These are phyloP conservation scores for Rugalucina vietnamica DNA, from an alignment of 2,888 invertebrate species.

Conservation along the genomic window DNA sequence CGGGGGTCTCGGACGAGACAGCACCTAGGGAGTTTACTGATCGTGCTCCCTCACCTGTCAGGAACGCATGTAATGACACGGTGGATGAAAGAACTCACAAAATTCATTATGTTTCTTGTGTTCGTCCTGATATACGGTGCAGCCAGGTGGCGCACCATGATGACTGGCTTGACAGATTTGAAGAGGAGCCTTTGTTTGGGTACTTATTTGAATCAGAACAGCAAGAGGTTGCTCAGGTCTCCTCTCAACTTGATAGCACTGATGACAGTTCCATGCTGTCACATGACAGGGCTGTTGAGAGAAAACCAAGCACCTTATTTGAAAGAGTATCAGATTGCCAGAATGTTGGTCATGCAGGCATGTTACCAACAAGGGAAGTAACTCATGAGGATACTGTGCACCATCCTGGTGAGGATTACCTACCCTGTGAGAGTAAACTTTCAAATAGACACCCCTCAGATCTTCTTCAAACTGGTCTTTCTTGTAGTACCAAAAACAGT, in stretches of 20 bases:
- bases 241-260: too few species aligned
- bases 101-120: neutral
- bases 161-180: neutral
- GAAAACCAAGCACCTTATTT: neutral
- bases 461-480: neutral
- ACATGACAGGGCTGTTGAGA: too few species aligned
- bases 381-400: neutral
- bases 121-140: neutral
- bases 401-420: neutral
- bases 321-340: neutral
- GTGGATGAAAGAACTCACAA: neutral
- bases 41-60: neutral
- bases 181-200: neutral
- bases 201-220: neutral
- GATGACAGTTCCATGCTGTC: too few species aligned
- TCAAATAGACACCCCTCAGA: neutral
- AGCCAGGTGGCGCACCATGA: neutral
- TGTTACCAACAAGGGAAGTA: neutral
- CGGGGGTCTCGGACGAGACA: neutral
- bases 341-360: constrained; percentile 20
- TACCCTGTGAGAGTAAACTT: neutral
- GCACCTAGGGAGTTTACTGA: neutral
- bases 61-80: neutral
- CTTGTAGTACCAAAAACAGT: neutral
- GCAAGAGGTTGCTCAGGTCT: neutral